Evolutionary conservation across 1,140 invertebrate species (phyloP).

Genomic region (Drosophila navojoa): DNA sequence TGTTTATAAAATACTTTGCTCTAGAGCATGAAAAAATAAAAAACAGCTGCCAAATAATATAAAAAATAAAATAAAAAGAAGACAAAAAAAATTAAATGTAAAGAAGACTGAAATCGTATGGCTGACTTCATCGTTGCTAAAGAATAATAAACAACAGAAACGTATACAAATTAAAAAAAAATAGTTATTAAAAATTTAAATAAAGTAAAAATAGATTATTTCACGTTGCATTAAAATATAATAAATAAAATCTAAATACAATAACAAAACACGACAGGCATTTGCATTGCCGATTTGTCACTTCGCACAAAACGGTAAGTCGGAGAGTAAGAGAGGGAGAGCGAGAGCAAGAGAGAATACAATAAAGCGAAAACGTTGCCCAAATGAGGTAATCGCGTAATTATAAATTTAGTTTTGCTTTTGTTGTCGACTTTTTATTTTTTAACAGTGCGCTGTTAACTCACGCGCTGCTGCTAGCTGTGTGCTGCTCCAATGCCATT

Average conservation of each 20-base stretch:
- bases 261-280: constrained; percentile 11
- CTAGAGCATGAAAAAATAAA: background rate
- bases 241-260: constrained; percentile 26
- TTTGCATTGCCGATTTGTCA: constrained; percentile 69
- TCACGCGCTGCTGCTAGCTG: constrained; percentile 2
- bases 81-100: background rate
- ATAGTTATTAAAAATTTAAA: background rate
- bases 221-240: background rate
- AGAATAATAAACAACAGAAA: background rate
- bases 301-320: constrained; percentile 21
- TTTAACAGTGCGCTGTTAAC: constrained; percentile 60
- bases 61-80: constrained; percentile 8
- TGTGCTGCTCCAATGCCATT: constrained; percentile 42
- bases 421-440: constrained; percentile 41
- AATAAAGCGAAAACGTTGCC: constrained; percentile 57
- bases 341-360: constrained; percentile 30
- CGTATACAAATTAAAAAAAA: background rate
- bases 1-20: background rate
- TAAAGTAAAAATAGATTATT: constrained; percentile 2
- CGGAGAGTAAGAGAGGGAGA: constrained; percentile 25
- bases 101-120: constrained; percentile 11
- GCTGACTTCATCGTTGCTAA: constrained; percentile 25
- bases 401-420: constrained; percentile 74
- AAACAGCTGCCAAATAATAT: too few species aligned
- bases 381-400: constrained; percentile 84